These are phyloP conservation scores for Gasterosteus aculeatus DNA, from an alignment of 2,113 vertebrate genomes.

Conservation along the genomic window DNA sequence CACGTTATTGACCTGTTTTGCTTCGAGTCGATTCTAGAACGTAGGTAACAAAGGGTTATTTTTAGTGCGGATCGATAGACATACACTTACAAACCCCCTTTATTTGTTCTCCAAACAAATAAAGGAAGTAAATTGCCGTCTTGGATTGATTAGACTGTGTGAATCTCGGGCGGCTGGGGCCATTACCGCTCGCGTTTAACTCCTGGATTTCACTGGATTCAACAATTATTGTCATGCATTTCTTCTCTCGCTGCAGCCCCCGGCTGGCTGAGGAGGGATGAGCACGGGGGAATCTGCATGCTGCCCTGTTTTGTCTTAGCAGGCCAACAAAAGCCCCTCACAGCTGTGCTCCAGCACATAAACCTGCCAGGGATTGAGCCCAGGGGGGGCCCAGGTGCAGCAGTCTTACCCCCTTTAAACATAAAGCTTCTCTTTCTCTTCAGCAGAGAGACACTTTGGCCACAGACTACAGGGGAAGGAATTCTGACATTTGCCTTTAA, in stretches of 20 bases:
- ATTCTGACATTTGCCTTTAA: constrained; percentile 49
- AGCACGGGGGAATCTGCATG: constrained; percentile 34
- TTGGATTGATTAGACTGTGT: constrained; percentile 43
- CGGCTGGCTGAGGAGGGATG: constrained; percentile 19
- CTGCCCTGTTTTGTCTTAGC: constrained; percentile 37
- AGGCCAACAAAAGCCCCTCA: constrained; percentile 62
- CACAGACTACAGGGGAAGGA: constrained; percentile 32
- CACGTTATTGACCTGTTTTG: constrained; percentile 30
- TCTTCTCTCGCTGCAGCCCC: constrained; percentile 36
- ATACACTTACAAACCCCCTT: constrained; percentile 22
- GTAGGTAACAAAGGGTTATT: constrained; percentile 31
- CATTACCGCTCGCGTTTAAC: background rate
- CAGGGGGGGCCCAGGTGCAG: constrained; percentile 48
- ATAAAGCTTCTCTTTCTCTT: constrained; percentile 43
- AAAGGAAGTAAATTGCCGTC: constrained; percentile 29
- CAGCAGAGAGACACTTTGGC: constrained; percentile 50
- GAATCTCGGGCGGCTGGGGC: constrained; percentile 17
- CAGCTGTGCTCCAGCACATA: constrained; percentile 55
- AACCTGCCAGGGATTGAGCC: constrained; percentile 55
- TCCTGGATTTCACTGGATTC: constrained; percentile 24
- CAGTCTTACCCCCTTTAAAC: constrained; percentile 54
- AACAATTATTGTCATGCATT: constrained; percentile 38
- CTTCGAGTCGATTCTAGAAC: constrained; percentile 22
- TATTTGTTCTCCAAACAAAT: constrained; percentile 38
- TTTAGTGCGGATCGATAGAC: constrained; percentile 16